Evolutionary conservation across 2,888 invertebrate genomes (phyloP), one percentile per base, ranked within the genome.

Genomic region (Drosophila tripunctata): DNA sequence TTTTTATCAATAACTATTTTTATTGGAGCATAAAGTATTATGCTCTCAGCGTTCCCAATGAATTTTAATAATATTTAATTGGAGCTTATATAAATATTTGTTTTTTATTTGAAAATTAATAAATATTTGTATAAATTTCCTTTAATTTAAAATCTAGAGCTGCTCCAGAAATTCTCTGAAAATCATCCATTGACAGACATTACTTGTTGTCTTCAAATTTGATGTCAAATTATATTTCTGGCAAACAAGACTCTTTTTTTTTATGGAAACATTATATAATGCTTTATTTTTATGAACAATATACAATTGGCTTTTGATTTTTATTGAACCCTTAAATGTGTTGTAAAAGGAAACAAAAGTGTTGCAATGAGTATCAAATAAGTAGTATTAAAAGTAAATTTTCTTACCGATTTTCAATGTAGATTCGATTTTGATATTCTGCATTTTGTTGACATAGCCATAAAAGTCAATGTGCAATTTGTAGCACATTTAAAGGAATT

Each of bases 361-460:
- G 43, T 47, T 51, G 69, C 74, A 68, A 58, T 47, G 69, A 76
- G 50, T 38, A 55, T 56, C 33, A 74, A 85, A 88, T 69, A 60
- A 14, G 22, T 31, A 24, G 45, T 60, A 77, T 75, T 36, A 45
- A 76, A 76, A 40, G 40, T 48, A 31, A 55, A 63, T 75, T 71
- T 73, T 75, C 63, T 75, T 65, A 69, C 61, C 69, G 63, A 65
- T 61, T 78, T 36, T 12, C 38, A 48, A 70, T 38, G 45, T 56
- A 74, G 70, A 81, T 85, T 73, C 45, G 17, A 40, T 56, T 77
- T 83, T 79, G 47, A 85, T 64, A 61, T 62, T 48, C 67, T 67
- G 58, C 47, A 45, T 44, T 56, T 40, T 60, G 48, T 54, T 60
- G 66, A 66, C 63, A 65, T 54, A 35, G 15, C 43, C 64, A 74